Evolutionary conservation across 2,113 vertebrate species (phyloP), one percentile per base, ranked within the genome.

Genomic region (Hyaena hyaena): DNA sequence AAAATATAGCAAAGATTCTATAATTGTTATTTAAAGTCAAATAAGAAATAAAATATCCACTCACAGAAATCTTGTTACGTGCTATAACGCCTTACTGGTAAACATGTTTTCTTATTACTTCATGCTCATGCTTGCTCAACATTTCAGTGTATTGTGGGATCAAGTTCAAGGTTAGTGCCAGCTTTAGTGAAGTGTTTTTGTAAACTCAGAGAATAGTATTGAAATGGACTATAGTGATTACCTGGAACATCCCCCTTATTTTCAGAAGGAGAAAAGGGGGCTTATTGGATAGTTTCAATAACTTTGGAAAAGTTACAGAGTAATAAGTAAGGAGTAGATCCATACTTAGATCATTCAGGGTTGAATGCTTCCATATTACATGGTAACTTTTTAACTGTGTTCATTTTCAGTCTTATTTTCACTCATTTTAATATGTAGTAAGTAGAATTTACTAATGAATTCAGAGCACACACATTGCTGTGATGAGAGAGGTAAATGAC

Each of bases 11-110:
- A 86, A 89, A 71, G 4, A 15, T 76, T 93, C 28, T 93, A 4
- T 86, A 95, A 10, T 79, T 92, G 68, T 35, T 96, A 39, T 85
- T 74, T 68, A 85, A 87, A 97, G 53, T 85, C n/a, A 82, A 84
- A 81, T 77, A 31, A 35, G 69, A 81, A 93, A 73, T 24, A 79
- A 63, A 66, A 31, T 45, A 76, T 26, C 10, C 39, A 76, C 69
- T 58, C 74, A 65, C 31, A 86, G 17, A 88, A 95, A 53, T 81
- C 6, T 35, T 53, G 10, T 63, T 95, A 33, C 26, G 16, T 83
- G 68, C 24, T 80, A 11, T 1, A 24, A 4, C 35, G 10, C 21
- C 11, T 90, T 21, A 7, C 4, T 65, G 28, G 16, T 71, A 82
- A 86, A 39, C 21, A 19, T 28, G 12, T 77, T 28, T 61, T 93